Conservation (phyloP, 2,113 vertebrate genomes). For the Hippocampus abdominalis region DNA sequence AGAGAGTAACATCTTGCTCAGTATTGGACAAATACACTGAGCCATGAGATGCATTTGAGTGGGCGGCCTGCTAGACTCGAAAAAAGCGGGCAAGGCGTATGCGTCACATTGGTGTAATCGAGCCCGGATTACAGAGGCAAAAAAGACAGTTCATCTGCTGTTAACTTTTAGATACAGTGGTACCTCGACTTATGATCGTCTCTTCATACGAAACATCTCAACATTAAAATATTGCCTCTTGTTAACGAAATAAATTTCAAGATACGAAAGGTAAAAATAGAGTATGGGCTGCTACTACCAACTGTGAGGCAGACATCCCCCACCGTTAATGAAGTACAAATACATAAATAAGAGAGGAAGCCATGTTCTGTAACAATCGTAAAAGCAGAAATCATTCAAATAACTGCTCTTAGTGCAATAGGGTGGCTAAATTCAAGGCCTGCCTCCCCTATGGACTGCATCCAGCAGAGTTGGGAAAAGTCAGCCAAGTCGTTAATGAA, state of each 20-base stretch:
- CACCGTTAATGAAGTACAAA: background rate
- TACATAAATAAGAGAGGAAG: background rate
- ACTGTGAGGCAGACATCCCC: background rate
- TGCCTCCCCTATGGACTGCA: slow-evolving; percentile 7
- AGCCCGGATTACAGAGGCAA: slow-evolving; percentile 23
- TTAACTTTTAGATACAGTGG: slow-evolving; percentile 5
- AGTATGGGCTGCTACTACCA: background rate
- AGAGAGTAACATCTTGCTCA: slow-evolving; percentile 36
- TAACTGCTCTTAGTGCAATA: slow-evolving; percentile 14
- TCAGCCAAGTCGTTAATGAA: slow-evolving; percentile 59
- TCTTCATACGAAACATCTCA: no score
- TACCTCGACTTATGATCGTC: no score
- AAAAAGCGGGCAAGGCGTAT: background rate
- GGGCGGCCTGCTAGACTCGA: slow-evolving; percentile 21
- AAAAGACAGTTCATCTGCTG: slow-evolving; percentile 14
- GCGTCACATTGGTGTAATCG: slow-evolving; percentile 31
- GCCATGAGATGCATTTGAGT: slow-evolving; percentile 48
- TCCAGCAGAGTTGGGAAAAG: slow-evolving; percentile 40
- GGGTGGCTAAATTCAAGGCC: slow-evolving; percentile 25
- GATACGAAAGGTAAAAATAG: no score
- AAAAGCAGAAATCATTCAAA: slow-evolving; percentile 1
- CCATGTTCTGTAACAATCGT: background rate
- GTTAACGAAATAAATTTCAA: no score
- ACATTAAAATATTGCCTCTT: no score
- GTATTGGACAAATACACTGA: slow-evolving; percentile 24